phyloP scores from a whole-genome alignment of 2,888 invertebrate species.

The Eupithecia vulgata region DNA sequence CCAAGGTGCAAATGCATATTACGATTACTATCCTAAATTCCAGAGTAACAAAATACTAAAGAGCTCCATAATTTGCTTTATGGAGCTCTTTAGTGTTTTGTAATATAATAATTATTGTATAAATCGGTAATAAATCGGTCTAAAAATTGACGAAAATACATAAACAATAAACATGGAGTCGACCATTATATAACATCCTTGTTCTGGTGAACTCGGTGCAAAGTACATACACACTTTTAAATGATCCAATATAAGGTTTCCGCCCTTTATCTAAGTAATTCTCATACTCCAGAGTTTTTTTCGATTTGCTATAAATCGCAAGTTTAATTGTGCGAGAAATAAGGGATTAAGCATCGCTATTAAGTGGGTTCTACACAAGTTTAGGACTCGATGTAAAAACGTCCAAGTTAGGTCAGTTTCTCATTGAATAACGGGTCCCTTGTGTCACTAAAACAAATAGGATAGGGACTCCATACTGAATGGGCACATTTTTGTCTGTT shows the following conservation, averaged over 20 bases:
- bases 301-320: conserved; percentile 80
- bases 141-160: no score
- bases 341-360: conserved; percentile 74
- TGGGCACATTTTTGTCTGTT: background rate
- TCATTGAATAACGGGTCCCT: conserved; percentile 18
- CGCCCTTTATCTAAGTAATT: conserved; percentile 11
- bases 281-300: conserved; percentile 51
- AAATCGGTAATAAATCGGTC: no score
- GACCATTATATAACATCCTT: no score
- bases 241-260: background rate
- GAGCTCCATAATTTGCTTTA: no score
- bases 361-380: conserved; percentile 48
- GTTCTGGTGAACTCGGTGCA: no score
- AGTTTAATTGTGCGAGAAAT: conserved; percentile 81
- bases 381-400: conserved; percentile 28
- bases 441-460: background rate
- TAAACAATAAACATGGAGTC: no score
- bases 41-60: background rate
- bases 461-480: background rate
- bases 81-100: no score
- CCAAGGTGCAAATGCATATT: background rate
- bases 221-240: background rate
- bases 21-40: background rate
- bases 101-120: no score
- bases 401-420: conserved; percentile 14